Conservation (phyloP, 2,113 vertebrate genomes). For the Hystrix brachyura region DNA sequence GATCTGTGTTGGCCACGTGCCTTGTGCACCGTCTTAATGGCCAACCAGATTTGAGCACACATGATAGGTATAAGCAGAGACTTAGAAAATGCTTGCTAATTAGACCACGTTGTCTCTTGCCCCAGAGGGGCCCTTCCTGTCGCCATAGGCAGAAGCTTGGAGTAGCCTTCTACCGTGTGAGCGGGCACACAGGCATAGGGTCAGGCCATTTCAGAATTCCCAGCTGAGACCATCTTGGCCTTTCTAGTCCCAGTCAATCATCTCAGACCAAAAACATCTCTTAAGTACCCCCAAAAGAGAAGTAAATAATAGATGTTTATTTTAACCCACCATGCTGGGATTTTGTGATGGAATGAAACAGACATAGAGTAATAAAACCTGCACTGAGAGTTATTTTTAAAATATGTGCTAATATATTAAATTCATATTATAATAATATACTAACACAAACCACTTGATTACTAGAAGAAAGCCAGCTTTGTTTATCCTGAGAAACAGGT, state of each 20-base stretch:
- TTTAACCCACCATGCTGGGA: background rate
- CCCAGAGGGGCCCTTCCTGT: background rate
- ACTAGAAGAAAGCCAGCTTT: background rate
- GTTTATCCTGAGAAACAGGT: background rate
- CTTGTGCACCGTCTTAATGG: background rate
- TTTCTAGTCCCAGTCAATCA: background rate
- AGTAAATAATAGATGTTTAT: background rate
- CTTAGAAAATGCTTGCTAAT: background rate
- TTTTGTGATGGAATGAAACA: background rate
- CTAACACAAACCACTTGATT: constrained; percentile 41
- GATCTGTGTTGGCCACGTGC: background rate
- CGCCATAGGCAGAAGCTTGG: background rate
- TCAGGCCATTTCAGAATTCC: background rate
- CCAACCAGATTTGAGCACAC: background rate
- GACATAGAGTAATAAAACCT: background rate
- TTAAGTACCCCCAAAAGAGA: background rate
- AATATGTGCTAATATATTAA: background rate
- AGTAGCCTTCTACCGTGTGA: background rate
- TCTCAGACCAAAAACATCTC: background rate
- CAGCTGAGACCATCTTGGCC: background rate
- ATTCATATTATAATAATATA: background rate
- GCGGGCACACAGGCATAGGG: background rate
- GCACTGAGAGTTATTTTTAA: background rate
- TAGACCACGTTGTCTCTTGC: background rate
- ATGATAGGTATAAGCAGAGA: background rate